These are phyloP conservation scores for Elaphurus davidianus DNA, from an alignment of 2,113 vertebrate genomes.

Conservation along the genomic window DNA sequence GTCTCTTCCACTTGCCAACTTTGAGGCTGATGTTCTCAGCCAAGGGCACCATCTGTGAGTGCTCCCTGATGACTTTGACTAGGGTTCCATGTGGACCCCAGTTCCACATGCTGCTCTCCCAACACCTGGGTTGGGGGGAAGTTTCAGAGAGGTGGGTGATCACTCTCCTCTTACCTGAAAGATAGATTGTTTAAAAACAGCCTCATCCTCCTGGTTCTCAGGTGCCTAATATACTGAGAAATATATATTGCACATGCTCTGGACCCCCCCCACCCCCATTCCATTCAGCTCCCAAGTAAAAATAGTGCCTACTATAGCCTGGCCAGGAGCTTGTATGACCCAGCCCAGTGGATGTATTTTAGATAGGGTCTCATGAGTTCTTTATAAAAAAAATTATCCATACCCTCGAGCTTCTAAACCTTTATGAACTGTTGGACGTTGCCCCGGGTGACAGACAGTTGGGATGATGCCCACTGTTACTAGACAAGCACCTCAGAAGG, in stretches of 20 bases:
- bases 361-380: neutral
- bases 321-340: neutral
- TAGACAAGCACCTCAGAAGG: neutral
- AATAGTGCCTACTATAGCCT: fast-evolving
- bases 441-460: neutral
- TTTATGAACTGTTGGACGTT: neutral
- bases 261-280: neutral
- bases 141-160: neutral
- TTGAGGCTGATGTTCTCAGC: neutral
- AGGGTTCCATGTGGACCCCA: neutral
- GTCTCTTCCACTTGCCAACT: neutral
- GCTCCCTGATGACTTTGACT: neutral
- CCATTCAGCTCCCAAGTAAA: fast-evolving
- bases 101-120: neutral
- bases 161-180: neutral
- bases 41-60: neutral
- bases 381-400: neutral
- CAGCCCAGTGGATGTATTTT: neutral
- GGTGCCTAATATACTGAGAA: neutral
- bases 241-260: neutral
- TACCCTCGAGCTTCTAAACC: neutral
- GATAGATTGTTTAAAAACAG: neutral
- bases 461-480: neutral
- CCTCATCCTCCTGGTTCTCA: neutral
- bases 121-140: neutral